Evolutionary conservation across 2,113 vertebrate genomes (phyloP), one percentile per base, ranked within the genome.

Genomic region (Triplophysa tibetana): DNA sequence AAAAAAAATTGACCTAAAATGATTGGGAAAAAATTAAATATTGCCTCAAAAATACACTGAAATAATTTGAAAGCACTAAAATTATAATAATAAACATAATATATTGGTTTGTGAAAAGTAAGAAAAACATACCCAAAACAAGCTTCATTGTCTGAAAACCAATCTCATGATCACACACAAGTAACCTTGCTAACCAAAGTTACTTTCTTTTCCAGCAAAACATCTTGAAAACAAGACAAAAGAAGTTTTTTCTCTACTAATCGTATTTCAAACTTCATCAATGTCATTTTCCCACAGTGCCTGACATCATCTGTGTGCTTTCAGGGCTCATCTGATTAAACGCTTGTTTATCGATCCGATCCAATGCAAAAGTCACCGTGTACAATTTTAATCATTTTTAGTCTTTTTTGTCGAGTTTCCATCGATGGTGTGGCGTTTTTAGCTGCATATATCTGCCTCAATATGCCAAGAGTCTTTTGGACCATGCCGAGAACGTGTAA

Each of bases 231-330:
- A 14, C 48, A 14, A 50, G 48, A 50, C 48, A 50, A 50, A 50
- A 50, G 2, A 50, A 4, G 2, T 58, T 58, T 77, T 38, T 13
- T 77, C 66, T 67, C 41, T 38, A 3, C 41, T 11, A 43, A 48
- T 60, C 54, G 17, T 45, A 12, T 75, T 26, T 62, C 16, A 23
- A 75, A 62, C 23, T 52, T 19, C 66, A 78, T 67, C 75, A 83
- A 80, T 77, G 81, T 29, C 66, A 66, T 84, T 76, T 82, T 84
- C 83, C 82, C 85, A 83, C 83, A 88, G 87, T 84, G 87, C 84
- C 84, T 86, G 80, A 69, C 68, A 81, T 76, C 76, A 70, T 60
- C 67, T 58, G 75, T 75, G 54, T 65, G 76, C 79, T 72, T 76
- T 62, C 69, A 73, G 67, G 76, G 74, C 48, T 76, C 58, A n/a